Base-by-base conservation (phyloP, 2,797 vertebrate species). In the Hyperoplus lanceolatus region DNA sequence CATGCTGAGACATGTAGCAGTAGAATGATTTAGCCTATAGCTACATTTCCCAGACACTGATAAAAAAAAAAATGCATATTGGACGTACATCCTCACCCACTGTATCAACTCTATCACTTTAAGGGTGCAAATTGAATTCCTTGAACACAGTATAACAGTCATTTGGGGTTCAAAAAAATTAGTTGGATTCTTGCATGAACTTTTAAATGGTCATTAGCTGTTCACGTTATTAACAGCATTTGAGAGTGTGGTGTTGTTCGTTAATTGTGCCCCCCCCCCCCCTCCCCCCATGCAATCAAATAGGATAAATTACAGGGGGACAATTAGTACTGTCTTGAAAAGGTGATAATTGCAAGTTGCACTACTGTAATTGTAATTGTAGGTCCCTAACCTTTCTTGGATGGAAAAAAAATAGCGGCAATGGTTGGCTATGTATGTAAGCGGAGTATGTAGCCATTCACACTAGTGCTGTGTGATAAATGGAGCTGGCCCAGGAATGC, bases 281-380 rank as follows among this genome's bases (percentile, higher is more conserved):
- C 16, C 41, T 18, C 36, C 9, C 11, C 62, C 57, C 38, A 10
- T 36, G 62, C 18, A 50, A 8, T 6, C 1, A 50, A 42, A 55
- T 43, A 21, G 6, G 9, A 29, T 39, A 54, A 70, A 68, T 70
- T 29, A 59, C 46, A 55, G n/a, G 46, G 4, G 3, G 74, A 18
- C 60, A 82, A 87, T 88, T 81, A 79, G 14, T 73, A 42, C 16
- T 2, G 58, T 12, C 9, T 18, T 39, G 66, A 78, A 29, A 68
- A 87, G 84, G 83, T 79, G 81, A 84, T 84, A 81, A 89, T 83
- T 87, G 81, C 51, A 51, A 75, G 74, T 73, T 77, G 62, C 59
- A 80, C 63, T 67, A 70, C 4, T 65, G 4, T 64, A 42, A 84
- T 82, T 75, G 45, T 57, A 29, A 29, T 29, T 29, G 29, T 29